Evolutionary conservation across 2,888 invertebrate species (phyloP).

Genomic region (Caenorhabditis sp.): DNA sequence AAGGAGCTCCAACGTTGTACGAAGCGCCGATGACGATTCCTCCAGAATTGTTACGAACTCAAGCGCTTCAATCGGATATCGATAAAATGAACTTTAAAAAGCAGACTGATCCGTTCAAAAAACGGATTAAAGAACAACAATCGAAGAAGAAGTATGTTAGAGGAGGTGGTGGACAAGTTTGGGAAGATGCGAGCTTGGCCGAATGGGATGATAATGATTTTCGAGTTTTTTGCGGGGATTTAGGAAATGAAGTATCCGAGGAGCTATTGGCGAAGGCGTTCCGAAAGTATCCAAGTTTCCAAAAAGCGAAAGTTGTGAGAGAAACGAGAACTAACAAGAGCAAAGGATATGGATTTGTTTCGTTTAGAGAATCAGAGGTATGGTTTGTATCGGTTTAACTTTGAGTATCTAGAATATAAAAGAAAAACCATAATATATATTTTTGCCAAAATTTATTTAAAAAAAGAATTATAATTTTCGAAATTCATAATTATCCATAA

Average conservation of each 20-base stretch:
- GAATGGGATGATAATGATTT: constrained; percentile 99
- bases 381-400: too few species aligned
- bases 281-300: constrained; percentile 84
- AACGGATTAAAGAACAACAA: constrained; percentile 59
- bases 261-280: constrained; percentile 95
- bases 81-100: constrained; percentile 62
- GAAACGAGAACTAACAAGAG: constrained; percentile 97
- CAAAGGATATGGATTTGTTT: constrained; percentile 98
- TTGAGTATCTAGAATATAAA: too few species aligned
- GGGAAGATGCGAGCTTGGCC: constrained; percentile 91
- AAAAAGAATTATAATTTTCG: neutral
- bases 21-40: constrained; percentile 28
- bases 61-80: constrained; percentile 59
- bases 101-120: constrained; percentile 50
- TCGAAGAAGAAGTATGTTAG: constrained; percentile 68
- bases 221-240: constrained; percentile 97
- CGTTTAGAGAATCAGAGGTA: constrained; percentile 79
- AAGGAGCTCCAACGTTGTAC: constrained; percentile 48
- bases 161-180: constrained; percentile 75
- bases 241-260: constrained; percentile 96
- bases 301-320: constrained; percentile 90
- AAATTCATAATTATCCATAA: neutral
- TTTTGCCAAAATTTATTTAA: neutral
- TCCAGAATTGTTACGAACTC: constrained; percentile 28
- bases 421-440: neutral